Base-by-base conservation (phyloP, 64 coral and sea anemone species). In the Stichodactyla helianthus region DNA sequence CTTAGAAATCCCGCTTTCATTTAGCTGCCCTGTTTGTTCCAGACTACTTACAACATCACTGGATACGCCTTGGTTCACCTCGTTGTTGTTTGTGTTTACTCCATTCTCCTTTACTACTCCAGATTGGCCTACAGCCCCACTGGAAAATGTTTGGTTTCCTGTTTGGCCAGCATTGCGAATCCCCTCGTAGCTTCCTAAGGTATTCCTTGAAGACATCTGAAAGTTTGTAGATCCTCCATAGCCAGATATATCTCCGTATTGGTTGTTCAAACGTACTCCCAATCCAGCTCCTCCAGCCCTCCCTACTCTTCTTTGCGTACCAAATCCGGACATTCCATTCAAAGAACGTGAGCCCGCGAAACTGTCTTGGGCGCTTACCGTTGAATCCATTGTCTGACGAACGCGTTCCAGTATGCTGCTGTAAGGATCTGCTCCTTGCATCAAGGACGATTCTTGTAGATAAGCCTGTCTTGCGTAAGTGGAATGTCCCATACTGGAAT, bases 351-450 rank as follows among this genome's bases (percentile, higher is more conserved):
- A 9, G 6, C 15, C 10, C 17, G 51, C 51, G 53, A 54, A 81
- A 81, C 10, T 19, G 11, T 81, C 17, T 71, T 71, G 67, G 4
- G n/a, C 15, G 11, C 44, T 28, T 6, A 79, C 77, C 15, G 89
- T 77, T 18, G 89, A 77, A 76, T 90, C 54, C 83, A 90, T 90
- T 11, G 89, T 90, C 9, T 85, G 51, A 79, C 83, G 54, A 59
- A 86, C 89, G 53, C 83, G 74, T 5, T 90, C 71, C 20, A 90
- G 20, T 26, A 90, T 90, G 50, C 77, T 77, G 4, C 71, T 77
- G 58, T 86, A 90, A 12, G 70, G 51, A n/a, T 85, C 54, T 27
- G 53, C 82, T 60, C 28, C 19, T 11, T 84, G 55, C 17, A 25
- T 16, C 13, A 86, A 79, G 4, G 71, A 27, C 10, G 18, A 90